phyloP scores from a whole-genome alignment of 2,113 vertebrate genomes.

The Platichthys stellatus region DNA sequence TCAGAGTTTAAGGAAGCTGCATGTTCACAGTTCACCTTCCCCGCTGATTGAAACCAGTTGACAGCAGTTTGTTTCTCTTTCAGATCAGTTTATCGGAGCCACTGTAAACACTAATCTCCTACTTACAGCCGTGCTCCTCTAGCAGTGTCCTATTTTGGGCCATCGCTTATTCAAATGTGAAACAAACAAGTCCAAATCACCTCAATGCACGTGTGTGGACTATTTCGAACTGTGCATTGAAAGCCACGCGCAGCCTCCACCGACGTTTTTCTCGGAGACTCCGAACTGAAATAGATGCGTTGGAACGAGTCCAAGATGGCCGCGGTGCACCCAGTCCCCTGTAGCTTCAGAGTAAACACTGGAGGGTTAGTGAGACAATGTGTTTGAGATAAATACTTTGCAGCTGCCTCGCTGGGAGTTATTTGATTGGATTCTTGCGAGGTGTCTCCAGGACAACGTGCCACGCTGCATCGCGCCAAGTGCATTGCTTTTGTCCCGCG shows the following conservation, averaged over 20 bases:
- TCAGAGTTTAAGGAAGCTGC: constrained; percentile 57
- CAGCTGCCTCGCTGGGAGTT: constrained; percentile 26
- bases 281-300: neutral
- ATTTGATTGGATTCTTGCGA: constrained; percentile 60
- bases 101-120: neutral
- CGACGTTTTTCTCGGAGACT: neutral
- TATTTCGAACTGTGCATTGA: neutral
- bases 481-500: neutral
- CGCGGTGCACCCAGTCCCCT: neutral
- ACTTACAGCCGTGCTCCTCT: neutral
- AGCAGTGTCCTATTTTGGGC: neutral
- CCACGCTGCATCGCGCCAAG: constrained; percentile 23
- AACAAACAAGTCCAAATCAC: neutral
- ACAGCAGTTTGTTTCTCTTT: constrained; percentile 16
- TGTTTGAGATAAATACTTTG: constrained; percentile 27
- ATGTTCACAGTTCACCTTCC: constrained; percentile 55
- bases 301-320: constrained; percentile 2
- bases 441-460: constrained; percentile 36
- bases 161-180: neutral
- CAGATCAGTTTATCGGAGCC: constrained; percentile 9
- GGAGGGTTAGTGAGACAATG: constrained; percentile 10
- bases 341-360: constrained; percentile 23
- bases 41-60: constrained; percentile 16
- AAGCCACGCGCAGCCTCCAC: neutral
- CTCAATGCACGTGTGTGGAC: neutral